Evolutionary conservation across 2,113 vertebrate species (phyloP).

Genomic region (Pandion haliaetus): DNA sequence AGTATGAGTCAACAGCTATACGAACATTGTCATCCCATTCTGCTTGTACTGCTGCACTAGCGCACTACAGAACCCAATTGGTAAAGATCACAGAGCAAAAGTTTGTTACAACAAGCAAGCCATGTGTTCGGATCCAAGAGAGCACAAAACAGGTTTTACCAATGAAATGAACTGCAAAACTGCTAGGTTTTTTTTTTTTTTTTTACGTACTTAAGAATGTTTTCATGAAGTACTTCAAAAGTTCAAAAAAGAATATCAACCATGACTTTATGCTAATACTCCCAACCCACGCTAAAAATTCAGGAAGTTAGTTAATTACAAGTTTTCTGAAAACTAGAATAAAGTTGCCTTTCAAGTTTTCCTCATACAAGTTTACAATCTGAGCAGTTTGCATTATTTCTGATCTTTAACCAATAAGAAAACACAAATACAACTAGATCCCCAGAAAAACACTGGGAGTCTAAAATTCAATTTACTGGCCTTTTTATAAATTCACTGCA

Average conservation of each 20-base stretch:
- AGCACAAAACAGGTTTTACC: neutral
- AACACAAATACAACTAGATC: neutral
- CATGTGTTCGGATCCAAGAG: neutral
- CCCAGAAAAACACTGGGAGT: neutral
- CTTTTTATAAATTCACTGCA: neutral
- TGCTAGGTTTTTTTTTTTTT: neutral
- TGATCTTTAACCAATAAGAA: neutral
- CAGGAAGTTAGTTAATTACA: neutral
- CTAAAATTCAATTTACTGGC: neutral
- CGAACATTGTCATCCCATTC: neutral
- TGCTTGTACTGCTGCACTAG: neutral
- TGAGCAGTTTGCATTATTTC: neutral
- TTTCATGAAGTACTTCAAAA: neutral
- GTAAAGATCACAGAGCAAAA: neutral
- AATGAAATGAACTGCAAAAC: neutral
- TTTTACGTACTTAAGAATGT: neutral
- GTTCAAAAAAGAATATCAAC: neutral
- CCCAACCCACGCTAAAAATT: neutral
- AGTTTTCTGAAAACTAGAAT: neutral
- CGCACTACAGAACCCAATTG: neutral
- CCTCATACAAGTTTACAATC: neutral
- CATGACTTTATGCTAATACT: neutral
- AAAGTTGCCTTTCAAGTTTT: neutral
- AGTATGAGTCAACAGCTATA: neutral
- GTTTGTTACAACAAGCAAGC: neutral